phyloP scores from a whole-genome alignment of 2,113 vertebrate genomes.

The Dendropsophus ebraccatus region DNA sequence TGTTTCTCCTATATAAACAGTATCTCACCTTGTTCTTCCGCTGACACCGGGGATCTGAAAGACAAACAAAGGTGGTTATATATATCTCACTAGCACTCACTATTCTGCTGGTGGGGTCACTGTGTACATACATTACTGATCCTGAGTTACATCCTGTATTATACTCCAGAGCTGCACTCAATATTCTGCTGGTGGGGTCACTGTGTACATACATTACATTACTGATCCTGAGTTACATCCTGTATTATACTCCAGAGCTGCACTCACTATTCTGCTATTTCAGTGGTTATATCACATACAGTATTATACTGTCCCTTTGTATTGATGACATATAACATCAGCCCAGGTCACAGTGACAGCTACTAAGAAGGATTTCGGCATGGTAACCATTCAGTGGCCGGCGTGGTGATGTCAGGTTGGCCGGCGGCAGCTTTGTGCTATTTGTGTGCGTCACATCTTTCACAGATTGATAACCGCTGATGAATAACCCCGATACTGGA shows the following conservation, averaged over 20 bases:
- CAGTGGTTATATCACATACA: background rate
- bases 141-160: too few species aligned
- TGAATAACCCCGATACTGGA: background rate
- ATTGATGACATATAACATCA: background rate
- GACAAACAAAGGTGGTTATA: too few species aligned
- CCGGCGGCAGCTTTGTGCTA: background rate
- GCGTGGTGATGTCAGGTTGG: background rate
- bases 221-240: too few species aligned
- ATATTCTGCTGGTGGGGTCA: too few species aligned
- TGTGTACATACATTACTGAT: too few species aligned
- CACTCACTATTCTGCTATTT: too few species aligned
- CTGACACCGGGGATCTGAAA: constrained; percentile 43
- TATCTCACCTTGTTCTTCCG: constrained; percentile 48
- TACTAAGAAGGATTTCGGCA: background rate
- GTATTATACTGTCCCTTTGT: background rate
- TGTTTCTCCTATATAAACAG: background rate
- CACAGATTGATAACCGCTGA: background rate
- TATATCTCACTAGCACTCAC: too few species aligned
- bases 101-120: too few species aligned
- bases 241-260: too few species aligned
- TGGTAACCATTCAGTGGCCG: background rate
- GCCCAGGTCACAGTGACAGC: background rate
- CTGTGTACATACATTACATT: too few species aligned
- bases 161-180: too few species aligned
- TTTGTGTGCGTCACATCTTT: background rate